Base-by-base conservation (phyloP, 2,888 invertebrate species). In the Rugalucina vietnamica region DNA sequence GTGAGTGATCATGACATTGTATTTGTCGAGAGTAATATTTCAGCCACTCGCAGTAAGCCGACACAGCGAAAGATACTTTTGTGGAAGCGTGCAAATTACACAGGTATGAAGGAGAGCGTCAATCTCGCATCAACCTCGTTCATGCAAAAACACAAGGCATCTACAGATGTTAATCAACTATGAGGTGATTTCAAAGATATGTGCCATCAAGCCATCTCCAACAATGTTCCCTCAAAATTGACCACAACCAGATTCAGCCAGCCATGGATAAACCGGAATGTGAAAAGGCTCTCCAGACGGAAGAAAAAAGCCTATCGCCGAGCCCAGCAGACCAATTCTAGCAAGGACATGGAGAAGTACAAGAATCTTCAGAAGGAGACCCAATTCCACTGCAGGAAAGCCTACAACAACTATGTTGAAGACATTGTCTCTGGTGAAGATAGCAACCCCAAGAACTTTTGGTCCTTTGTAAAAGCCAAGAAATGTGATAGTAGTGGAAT, bases 1-100 rank as follows among this genome's bases (percentile, higher is more conserved):
- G 54, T 81, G 8, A 81, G 80, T 32, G 76, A 70, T 39, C 80
- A 81, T 69, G 80, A 69, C 27, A 70, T 75, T 21, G 70, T 75
- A 12, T 54, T 75, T 21, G 37, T 43, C 2, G 43, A 43, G 43
- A 43, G 54, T 24, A 54, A 54, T n/a, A 43, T 43, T 18, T 43
- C 43, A 43, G 43, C 43, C 43, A 8, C 18, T 43, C 43, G 43
- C 43, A 43, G 43, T 43, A 43, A 43, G 18, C 43, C 43, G 18
- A 8, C 43, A 43, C 43, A 43, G 43, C 43, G 43, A 43, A 8
- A 43, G 43, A 43, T 43, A 8, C 18, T 43, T 18, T 43, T 43
- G 43, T 43, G 54, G 54, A 54, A 54, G n/a, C n/a, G 54, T 8
- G 54, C 54, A n/a, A 21, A 54, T 54, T 54, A 54, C n/a, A 5